These are phyloP conservation scores for Scortum barcoo DNA, from an alignment of 2,113 vertebrate species.

Conservation along the genomic window DNA sequence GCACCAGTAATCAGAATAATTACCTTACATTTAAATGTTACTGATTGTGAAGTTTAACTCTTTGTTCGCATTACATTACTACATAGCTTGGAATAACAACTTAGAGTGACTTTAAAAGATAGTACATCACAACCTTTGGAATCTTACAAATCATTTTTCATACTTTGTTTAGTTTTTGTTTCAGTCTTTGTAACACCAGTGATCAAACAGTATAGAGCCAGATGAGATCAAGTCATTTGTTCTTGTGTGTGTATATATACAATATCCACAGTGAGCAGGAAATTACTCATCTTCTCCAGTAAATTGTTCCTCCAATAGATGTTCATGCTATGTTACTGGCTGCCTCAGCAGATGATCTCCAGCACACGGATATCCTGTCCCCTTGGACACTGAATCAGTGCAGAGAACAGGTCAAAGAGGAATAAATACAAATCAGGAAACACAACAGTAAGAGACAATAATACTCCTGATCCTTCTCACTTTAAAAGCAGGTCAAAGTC, in stretches of 20 bases:
- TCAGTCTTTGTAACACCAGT: background rate
- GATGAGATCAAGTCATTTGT: background rate
- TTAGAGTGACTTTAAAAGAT: background rate
- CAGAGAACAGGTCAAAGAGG: background rate
- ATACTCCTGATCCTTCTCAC: background rate
- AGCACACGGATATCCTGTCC: conserved; percentile 34
- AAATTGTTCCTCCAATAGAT: conserved; percentile 39
- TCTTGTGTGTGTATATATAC: background rate
- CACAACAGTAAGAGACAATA: background rate
- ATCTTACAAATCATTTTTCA: background rate
- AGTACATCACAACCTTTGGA: background rate
- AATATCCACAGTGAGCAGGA: conserved; percentile 27
- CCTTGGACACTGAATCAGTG: background rate
- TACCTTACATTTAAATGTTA: background rate
- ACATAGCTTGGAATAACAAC: background rate
- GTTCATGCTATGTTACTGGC: background rate
- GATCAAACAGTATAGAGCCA: background rate
- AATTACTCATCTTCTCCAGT: conserved; percentile 9
- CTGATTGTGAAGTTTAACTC: too few species aligned
- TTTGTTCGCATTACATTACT: background rate
- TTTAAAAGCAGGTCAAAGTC: background rate
- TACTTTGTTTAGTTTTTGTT: background rate
- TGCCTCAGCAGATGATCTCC: conserved; percentile 14
- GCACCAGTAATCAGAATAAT: background rate
- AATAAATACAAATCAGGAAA: background rate